These are phyloP conservation scores for Hydrochoerus hydrochaeris DNA, from an alignment of 2,113 vertebrate genomes.

Conservation along the genomic window DNA sequence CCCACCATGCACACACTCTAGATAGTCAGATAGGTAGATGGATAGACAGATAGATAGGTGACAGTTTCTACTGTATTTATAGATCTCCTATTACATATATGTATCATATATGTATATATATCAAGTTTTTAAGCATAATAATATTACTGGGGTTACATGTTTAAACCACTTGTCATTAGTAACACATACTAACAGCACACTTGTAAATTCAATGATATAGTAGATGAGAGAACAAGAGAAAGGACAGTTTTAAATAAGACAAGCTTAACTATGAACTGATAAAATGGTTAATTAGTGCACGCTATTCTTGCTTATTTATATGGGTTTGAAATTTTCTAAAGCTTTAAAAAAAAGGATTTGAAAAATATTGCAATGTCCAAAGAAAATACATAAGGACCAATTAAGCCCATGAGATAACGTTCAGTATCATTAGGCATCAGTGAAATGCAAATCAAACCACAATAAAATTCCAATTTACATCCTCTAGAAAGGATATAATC, in stretches of 20 bases:
- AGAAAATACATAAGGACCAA: background rate
- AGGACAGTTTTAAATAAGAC: background rate
- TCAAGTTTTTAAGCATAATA: background rate
- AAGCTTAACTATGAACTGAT: background rate
- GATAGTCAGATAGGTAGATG: background rate
- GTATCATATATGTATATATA: background rate
- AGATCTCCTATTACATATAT: background rate
- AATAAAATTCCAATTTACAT: background rate
- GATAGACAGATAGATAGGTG: background rate
- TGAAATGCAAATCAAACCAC: constrained; percentile 29
- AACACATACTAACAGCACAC: background rate
- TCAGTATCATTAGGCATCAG: background rate
- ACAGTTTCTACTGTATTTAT: background rate
- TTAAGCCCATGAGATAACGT: background rate
- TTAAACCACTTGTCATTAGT: background rate
- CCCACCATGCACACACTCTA: background rate
- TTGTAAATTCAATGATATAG: background rate
- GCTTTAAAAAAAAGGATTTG: too few species aligned
- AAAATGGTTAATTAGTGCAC: background rate
- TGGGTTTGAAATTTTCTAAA: background rate
- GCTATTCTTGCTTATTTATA: background rate
- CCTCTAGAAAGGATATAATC: background rate
- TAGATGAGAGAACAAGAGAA: background rate
- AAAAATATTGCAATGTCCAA: background rate
- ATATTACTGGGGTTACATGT: background rate